These are phyloP conservation scores for Yponomeuta evonymella DNA, from an alignment of 2,888 invertebrate genomes.

Conservation along the genomic window DNA sequence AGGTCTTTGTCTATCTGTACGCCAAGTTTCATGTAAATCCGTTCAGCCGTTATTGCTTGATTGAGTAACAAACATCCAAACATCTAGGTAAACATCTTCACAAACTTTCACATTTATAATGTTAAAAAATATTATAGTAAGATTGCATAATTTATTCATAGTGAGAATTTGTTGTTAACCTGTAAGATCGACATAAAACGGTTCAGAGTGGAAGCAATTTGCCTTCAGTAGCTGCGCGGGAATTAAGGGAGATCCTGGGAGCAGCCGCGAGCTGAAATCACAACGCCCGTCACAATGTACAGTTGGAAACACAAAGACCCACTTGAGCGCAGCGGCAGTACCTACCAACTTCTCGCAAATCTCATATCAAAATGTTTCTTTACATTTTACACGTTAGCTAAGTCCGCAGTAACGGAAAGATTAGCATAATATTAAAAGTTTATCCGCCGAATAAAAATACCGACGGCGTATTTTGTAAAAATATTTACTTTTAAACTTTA, in stretches of 20 bases:
- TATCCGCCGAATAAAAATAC: slow-evolving; percentile 7
- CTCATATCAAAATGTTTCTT: slow-evolving; percentile 28
- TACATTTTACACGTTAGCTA: slow-evolving; percentile 15
- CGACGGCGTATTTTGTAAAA: slow-evolving; percentile 39
- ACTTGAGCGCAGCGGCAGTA: slow-evolving; percentile 29
- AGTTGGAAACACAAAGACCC: slow-evolving; percentile 38
- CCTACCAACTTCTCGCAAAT: slow-evolving; percentile 30
- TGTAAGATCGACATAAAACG: background rate
- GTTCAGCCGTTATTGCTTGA: too few relatives aligned
- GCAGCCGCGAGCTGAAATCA: slow-evolving; percentile 8
- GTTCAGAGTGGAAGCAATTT: slow-evolving; percentile 28
- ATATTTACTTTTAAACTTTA: slow-evolving; percentile 59
- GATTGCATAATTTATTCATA: background rate
- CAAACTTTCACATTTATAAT: too few relatives aligned
- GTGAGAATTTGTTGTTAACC: background rate
- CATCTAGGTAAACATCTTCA: too few relatives aligned
- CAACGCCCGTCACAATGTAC: slow-evolving; percentile 30
- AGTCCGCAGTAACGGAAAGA: slow-evolving; percentile 26
- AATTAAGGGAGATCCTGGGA: slow-evolving; percentile 32
- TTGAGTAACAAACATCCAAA: too few relatives aligned
- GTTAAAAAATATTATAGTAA: too few relatives aligned
- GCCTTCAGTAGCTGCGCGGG: slow-evolving; percentile 31
- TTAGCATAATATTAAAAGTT: slow-evolving; percentile 20
- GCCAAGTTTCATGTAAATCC: too few relatives aligned
- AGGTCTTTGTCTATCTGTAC: too few relatives aligned